phyloP scores from a whole-genome alignment of 1,140 invertebrate genomes.

The Bilobella aurantiaca region DNA sequence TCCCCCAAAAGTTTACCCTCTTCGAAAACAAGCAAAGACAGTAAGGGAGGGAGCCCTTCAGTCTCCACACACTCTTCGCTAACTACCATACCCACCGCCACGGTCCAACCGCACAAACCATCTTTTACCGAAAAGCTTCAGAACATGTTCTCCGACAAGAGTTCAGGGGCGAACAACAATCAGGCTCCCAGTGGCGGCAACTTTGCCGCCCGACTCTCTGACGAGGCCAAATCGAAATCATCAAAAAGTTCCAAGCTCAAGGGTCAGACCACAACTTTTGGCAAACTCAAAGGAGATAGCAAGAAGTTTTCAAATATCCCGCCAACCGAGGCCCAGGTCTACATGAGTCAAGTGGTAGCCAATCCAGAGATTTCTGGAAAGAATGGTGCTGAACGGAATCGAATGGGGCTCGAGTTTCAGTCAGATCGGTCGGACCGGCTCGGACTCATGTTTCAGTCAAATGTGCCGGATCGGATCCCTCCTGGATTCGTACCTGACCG shows the following conservation, averaged over 20 bases:
- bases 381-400: not conserved
- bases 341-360: not conserved
- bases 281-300: not conserved
- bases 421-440: not conserved
- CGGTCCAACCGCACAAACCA: not conserved
- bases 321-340: not conserved
- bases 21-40: constrained; percentile 19
- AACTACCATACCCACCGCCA: constrained; percentile 4
- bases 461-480: not conserved
- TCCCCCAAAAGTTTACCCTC: not conserved
- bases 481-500: not conserved
- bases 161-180: not conserved
- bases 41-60: constrained; percentile 5
- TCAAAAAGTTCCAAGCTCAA: not conserved
- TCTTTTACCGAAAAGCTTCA: not conserved
- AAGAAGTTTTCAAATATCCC: not conserved
- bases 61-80: constrained; percentile 21
- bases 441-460: not conserved
- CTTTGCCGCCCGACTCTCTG: not conserved
- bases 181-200: not conserved
- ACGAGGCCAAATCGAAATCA: not conserved
- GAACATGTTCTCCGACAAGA: not conserved
- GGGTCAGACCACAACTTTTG: not conserved
- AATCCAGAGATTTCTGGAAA: not conserved
- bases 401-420: not conserved